Conservation (phyloP, 2,797 vertebrate species). For the Bufotes viridis region DNA sequence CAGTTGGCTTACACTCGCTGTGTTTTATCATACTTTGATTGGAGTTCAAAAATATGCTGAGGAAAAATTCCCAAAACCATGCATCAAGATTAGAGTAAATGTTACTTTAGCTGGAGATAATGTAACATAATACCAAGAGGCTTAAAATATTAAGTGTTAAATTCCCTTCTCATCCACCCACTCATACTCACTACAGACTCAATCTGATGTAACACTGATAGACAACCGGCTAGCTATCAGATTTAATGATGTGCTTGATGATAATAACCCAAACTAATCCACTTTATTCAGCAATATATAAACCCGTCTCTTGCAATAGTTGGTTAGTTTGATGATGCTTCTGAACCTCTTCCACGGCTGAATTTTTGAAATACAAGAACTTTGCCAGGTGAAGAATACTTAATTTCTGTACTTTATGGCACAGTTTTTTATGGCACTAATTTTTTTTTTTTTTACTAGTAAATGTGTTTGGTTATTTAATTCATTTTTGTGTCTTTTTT, state of each 20-base stretch:
- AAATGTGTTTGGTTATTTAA: no score
- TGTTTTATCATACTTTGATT: constrained; percentile 60
- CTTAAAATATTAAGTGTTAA: constrained; percentile 66
- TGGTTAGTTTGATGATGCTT: neutral
- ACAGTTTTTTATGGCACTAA: no score
- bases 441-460: no score
- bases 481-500: no score
- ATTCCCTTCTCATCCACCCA: constrained; percentile 58
- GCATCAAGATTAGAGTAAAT: constrained; percentile 63
- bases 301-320: neutral
- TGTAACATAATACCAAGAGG: constrained; percentile 65
- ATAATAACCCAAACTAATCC: constrained; percentile 45
- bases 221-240: constrained; percentile 43
- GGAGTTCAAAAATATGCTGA: constrained; percentile 63
- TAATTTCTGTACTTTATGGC: no score
- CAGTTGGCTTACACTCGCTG: constrained; percentile 45
- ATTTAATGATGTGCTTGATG: constrained; percentile 58
- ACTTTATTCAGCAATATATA: constrained; percentile 45
- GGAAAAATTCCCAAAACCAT: constrained; percentile 65
- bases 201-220: constrained; percentile 44
- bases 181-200: constrained; percentile 48
- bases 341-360: no score
- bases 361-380: neutral
- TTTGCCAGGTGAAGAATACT: neutral
- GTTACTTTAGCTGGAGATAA: constrained; percentile 67